A percentile compares a stretch with the other conserved stretches of the same genome.
Conservation (phyloP, 2,888 invertebrate genomes). For the Alviniconcha strummeri region DNA sequence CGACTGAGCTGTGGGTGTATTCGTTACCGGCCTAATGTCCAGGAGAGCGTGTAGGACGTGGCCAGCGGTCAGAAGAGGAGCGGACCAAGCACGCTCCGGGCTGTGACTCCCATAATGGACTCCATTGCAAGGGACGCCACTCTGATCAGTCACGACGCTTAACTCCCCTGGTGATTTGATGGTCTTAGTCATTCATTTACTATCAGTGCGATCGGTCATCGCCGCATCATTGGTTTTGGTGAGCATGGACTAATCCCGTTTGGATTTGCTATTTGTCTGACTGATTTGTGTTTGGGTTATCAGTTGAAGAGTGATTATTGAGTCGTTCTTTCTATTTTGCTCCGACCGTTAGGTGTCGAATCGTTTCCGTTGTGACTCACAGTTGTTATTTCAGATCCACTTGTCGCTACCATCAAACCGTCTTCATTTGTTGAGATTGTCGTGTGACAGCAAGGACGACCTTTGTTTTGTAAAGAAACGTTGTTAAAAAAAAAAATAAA, state of each 20-base stretch:
- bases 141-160: conserved; percentile 6
- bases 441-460: too few relatives aligned
- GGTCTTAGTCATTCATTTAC: conserved; percentile 11
- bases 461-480: too few relatives aligned
- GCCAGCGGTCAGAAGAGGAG: background rate
- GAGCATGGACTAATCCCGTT: background rate
- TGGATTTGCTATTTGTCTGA: background rate
- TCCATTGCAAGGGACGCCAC: background rate
- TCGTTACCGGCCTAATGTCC: background rate
- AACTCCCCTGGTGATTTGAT: conserved; percentile 2
- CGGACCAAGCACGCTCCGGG: background rate
- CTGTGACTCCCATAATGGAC: background rate
- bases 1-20: background rate
- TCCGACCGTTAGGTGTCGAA: background rate
- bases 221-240: background rate
- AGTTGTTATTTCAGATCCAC: background rate
- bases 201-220: background rate
- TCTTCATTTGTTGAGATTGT: too few relatives aligned
- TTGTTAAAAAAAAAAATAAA: too few relatives aligned
- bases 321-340: background rate
- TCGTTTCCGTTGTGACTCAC: background rate
- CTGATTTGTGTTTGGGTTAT: background rate
- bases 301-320: background rate
- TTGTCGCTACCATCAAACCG: background rate
- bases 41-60: background rate